Evolutionary conservation across 2,888 invertebrate species (phyloP), one percentile per base, ranked within the genome.

Genomic region (Drosophila niveifrons): DNA sequence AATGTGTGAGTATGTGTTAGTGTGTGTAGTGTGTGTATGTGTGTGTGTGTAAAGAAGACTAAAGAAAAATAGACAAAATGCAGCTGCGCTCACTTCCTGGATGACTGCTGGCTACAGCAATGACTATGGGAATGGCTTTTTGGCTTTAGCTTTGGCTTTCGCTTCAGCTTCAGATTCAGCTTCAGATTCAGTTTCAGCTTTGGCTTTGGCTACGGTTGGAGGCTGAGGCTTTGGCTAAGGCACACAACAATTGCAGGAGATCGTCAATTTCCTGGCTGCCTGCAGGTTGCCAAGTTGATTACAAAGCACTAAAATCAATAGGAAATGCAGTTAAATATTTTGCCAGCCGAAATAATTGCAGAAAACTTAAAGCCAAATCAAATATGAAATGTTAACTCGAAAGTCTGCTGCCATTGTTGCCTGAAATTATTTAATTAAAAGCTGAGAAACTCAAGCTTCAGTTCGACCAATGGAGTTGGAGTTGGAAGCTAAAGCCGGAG

Each of bases 241-340:
- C 80, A 64, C 80, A 64, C 72, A 75, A 71, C 82, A 72, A 87
- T 84, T 81, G 82, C 85, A 83, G 83, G 89, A 83, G 83, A 83
- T 83, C 89, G 85, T 78, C 83, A 83, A 83, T 83, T 84, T 83
- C 83, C 83, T 87, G 87, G 52, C 61, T 56, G 78, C 78, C 78
- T 74, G 81, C 81, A 78, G 81, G 69, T 78, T 70, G 67, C 63
- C 85, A 78, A 83, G 66, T 82, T 83, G 83, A 88, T 88, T 88
- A 73, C 83, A 86, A 85, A 86, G 83, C 81, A 82, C 69, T 72
- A 87, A 84, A 83, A 87, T 81, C 83, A 83, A 89, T 83, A 83
- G 89, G 89, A 83, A 83, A 87, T 87, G 89, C 83, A 89, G 83
- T 87, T 83, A 83, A 89, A 89, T 89, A 89, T 83, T 87, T 89